Base-by-base conservation (phyloP, 2,888 invertebrate genomes). In the Podotricha telesiphe region DNA sequence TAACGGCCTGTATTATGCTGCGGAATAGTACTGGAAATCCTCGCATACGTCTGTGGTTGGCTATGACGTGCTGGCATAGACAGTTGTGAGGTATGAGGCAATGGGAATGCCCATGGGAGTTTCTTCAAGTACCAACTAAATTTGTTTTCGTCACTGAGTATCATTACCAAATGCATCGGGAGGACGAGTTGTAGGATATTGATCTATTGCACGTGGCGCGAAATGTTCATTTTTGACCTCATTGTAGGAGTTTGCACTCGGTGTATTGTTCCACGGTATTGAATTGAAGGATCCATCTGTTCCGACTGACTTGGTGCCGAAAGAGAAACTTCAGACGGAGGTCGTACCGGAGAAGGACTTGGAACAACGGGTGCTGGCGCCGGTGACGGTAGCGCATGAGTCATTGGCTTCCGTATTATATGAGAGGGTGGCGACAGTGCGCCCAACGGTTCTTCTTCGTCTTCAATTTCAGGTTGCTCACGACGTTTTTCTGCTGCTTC, bases 401-500 rank as follows among this genome's bases (percentile, higher is more conserved):
- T 80, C 64, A 84, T 84, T 34, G 88, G 94, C 75, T 93, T 93
- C 64, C 90, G 89, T 74, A 93, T 93, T 48, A 93, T 88, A 74
- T 93, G 93, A 20, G 93, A 88, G 0, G 94, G 92, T 34, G 93
- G 93, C 10, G 93, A 91, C n/a, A 90, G 82, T 4, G 88, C 86
- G 50, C 83, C 89, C 22, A 78, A 80, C 0, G 85, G 76, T 51
- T 92, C 93, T 73, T 91, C 91, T 40, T 91, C 92, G 71, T 93
- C 90, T 59, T 93, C 93, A 15, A 86, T 85, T 55, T 92, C 91
- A 0, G 90, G 89, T 69, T 86, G 84, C 73, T 91, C 91, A 11
- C 91, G 88, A 37, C 93, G 84, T 75, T 92, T 91, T 75, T 92
- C 91, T 28, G 91, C 91, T 48, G 93, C 93, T 74, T 93, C 93